Evolutionary conservation across 1,140 invertebrate genomes (phyloP), one percentile per base, ranked within the genome.

Genomic region (Aradophagus sp.): DNA sequence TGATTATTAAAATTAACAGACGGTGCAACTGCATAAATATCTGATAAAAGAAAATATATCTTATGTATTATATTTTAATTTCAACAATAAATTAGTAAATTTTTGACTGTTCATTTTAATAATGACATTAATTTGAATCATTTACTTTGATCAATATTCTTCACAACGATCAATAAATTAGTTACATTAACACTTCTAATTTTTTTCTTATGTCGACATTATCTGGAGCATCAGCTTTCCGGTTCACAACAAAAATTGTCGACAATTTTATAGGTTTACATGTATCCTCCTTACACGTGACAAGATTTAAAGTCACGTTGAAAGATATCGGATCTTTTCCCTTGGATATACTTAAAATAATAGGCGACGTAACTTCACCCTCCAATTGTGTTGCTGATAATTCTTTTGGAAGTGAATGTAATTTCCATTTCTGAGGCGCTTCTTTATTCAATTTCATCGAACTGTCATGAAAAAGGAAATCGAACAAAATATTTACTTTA

Each of bases 361-460:
- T 59, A 11, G 84, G 77, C 10, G 72, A 76, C 2, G 72, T 50
- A 14, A 86, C 59, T 35, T 72, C 62, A 14, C 86, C 86, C 29
- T 34, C 80, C 8, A 58, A 48, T 34, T 78, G 75, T 13, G 72
- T 65, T 10, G 78, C 75, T 10, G 58, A 74, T 81, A 86, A 87
- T 5, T 70, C 75, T 10, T 65, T 53, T 7, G 79, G 74, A 14
- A 83, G 77, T 19, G 83, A 52, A 19, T 74, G 62, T 4, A 88
- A 26, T 1, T 62, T 62, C 89, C 91, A 92, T 58, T 87, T 89
- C 75, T 92, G 91, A 4, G 90, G 89, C 2, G 90, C 90, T n/a
- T 89, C 88, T 0, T 83, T 59, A 7, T 89, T 91, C 39, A 92
- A 88, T 75, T 90, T 90, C 0, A 92, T 84, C 35, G 86, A 86